Conservation (phyloP, 2,113 vertebrate genomes). For the Sprattus sprattus region DNA sequence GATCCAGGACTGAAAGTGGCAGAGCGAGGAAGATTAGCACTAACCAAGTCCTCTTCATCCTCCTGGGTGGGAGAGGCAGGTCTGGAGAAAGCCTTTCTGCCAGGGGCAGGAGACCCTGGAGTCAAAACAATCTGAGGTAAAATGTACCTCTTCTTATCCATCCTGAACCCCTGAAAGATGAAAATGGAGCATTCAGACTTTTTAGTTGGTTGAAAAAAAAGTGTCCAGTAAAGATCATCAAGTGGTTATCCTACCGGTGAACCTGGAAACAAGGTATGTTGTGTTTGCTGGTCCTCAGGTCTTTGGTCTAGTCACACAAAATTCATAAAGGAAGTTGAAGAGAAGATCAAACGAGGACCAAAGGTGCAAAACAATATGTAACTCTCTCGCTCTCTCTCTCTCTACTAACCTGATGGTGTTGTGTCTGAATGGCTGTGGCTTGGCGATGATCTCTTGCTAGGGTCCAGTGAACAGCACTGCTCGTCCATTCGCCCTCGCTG, state of each 20-base stretch:
- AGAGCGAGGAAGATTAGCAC: background rate
- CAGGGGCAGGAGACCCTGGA: background rate
- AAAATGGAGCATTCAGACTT: background rate
- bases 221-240: background rate
- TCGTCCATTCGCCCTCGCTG: slow-evolving; percentile 68
- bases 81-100: background rate
- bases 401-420: slow-evolving; percentile 25
- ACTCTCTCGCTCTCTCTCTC: background rate
- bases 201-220: background rate
- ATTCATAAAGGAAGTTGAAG: background rate
- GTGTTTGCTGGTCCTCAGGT: background rate
- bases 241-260: background rate
- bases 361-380: background rate
- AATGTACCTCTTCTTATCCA: background rate
- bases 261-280: background rate
- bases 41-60: background rate
- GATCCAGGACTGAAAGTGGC: background rate
- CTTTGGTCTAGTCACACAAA: background rate
- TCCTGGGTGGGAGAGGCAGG: slow-evolving; percentile 1
- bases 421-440: slow-evolving; percentile 46
- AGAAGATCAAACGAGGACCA: background rate
- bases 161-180: background rate
- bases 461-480: slow-evolving; percentile 61
- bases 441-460: background rate
- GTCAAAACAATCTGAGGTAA: background rate